Evolutionary conservation across 2,888 invertebrate genomes (phyloP).

Genomic region (Drosophila algonquin): DNA sequence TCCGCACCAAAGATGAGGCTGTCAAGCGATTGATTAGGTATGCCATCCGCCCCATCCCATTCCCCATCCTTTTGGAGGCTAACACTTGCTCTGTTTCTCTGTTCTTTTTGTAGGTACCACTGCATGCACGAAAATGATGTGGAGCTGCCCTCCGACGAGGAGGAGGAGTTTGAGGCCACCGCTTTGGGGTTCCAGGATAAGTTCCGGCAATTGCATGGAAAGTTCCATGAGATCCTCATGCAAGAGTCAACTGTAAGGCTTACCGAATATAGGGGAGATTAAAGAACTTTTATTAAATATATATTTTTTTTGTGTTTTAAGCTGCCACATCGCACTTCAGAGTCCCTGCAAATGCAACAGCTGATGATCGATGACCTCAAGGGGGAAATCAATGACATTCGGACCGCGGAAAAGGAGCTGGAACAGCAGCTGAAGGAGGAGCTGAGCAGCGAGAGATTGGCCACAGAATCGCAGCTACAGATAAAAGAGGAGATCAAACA

Average conservation of each 20-base stretch:
- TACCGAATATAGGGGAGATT: slow-evolving; percentile 8
- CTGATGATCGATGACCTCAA: slow-evolving; percentile 90
- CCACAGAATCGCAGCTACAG: slow-evolving; percentile 14
- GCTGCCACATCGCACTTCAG: slow-evolving; percentile 90
- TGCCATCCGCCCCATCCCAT: neutral
- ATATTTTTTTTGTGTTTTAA: slow-evolving; percentile 79
- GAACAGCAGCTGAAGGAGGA: slow-evolving; percentile 52
- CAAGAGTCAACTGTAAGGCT: slow-evolving; percentile 90
- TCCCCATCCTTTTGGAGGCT: neutral
- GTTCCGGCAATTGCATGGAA: slow-evolving; percentile 89
- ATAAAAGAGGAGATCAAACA: slow-evolving; percentile 81
- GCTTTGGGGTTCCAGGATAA: slow-evolving; percentile 89
- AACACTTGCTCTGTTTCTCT: neutral
- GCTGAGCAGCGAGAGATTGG: slow-evolving; percentile 18
- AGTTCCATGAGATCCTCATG: slow-evolving; percentile 89
- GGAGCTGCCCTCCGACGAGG: slow-evolving; percentile 88
- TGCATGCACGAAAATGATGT: slow-evolving; percentile 87
- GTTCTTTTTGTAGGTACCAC: slow-evolving; percentile 86
- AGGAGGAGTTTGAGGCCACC: slow-evolving; percentile 88
- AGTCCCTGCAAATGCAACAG: slow-evolving; percentile 90
- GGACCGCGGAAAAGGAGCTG: slow-evolving; percentile 83
- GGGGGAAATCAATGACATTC: slow-evolving; percentile 86
- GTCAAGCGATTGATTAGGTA: slow-evolving; percentile 89
- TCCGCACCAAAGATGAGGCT: slow-evolving; percentile 89
- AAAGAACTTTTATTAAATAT: neutral